Evolutionary conservation across 2,888 invertebrate genomes (phyloP).

Genomic region (Napeogenes sylphis): DNA sequence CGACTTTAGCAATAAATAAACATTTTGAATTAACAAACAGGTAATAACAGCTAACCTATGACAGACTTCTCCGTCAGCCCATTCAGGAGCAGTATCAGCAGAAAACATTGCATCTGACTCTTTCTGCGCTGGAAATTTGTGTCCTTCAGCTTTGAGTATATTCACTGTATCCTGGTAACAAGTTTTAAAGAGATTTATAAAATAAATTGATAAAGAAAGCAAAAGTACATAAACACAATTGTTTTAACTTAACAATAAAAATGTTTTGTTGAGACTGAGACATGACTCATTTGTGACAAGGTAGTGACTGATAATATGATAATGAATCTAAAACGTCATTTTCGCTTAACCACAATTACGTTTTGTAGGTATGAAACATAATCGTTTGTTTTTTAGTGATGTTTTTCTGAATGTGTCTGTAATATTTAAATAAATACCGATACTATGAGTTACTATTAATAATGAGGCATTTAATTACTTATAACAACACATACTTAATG

Average conservation of each 20-base stretch:
- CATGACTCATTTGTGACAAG: conserved; percentile 20
- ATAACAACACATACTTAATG: conserved; percentile 5
- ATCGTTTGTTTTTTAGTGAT: background rate
- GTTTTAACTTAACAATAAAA: background rate
- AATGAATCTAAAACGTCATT: conserved; percentile 21
- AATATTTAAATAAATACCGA: background rate
- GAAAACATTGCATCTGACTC: conserved; percentile 99
- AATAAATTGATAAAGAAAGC: background rate
- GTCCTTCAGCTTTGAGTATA: conserved; percentile 95
- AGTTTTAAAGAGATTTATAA: background rate
- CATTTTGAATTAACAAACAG: background rate
- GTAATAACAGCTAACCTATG: conserved; percentile 74
- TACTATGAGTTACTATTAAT: background rate
- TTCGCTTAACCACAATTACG: conserved; percentile 6
- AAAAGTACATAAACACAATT: too few species aligned
- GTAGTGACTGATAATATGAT: conserved; percentile 21
- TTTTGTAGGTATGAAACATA: background rate
- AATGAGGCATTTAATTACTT: background rate
- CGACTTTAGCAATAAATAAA: background rate
- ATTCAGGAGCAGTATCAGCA: conserved; percentile 97
- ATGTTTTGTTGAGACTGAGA: conserved; percentile 15
- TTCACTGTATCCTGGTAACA: conserved; percentile 89
- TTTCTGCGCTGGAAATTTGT: conserved; percentile 91
- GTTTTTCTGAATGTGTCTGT: background rate
- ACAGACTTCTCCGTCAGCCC: conserved; percentile 97